A percentile compares a stretch with the other conserved stretches of the same genome.
phyloP scores from a whole-genome alignment of 2,888 invertebrate species.

The Drosophila dives region DNA sequence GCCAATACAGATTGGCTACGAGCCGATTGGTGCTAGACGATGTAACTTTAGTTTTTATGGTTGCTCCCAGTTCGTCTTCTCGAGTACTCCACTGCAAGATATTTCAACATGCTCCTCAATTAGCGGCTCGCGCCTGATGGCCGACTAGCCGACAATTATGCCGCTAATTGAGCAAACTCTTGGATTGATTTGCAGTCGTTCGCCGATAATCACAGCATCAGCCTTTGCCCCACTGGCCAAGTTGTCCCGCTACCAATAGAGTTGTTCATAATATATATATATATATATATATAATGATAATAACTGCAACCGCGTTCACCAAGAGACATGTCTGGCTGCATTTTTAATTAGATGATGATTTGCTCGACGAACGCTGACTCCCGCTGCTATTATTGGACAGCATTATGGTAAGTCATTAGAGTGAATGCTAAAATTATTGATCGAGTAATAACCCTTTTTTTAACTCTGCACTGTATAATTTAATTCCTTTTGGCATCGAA shows the following conservation, averaged over 20 bases:
- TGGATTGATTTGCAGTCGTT: slow-evolving; percentile 89
- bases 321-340: slow-evolving; percentile 45
- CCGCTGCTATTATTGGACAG: slow-evolving; percentile 24
- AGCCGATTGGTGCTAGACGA: slow-evolving; percentile 92
- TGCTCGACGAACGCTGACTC: slow-evolving; percentile 22
- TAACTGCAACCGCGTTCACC: slow-evolving; percentile 29
- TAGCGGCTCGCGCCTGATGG: slow-evolving; percentile 91
- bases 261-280: slow-evolving; percentile 3
- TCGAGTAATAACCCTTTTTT: slow-evolving; percentile 23
- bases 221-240: slow-evolving; percentile 70
- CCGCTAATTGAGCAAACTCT: slow-evolving; percentile 93
- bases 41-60: slow-evolving; percentile 92
- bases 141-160: slow-evolving; percentile 94
- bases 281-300: slow-evolving; percentile 1
- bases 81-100: slow-evolving; percentile 94
- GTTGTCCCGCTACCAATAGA: slow-evolving; percentile 70
- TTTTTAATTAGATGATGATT: slow-evolving; percentile 17
- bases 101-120: slow-evolving; percentile 96
- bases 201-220: slow-evolving; percentile 32
- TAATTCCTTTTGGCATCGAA: slow-evolving; percentile 34
- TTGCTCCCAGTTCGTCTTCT: slow-evolving; percentile 93
- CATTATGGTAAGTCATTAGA: slow-evolving; percentile 35
- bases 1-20: slow-evolving; percentile 93
- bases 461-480: slow-evolving; percentile 7
- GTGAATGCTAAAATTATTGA: slow-evolving; percentile 18